These are phyloP conservation scores for Sisor rabdophorus DNA, from an alignment of 2,113 vertebrate genomes.

Conservation along the genomic window DNA sequence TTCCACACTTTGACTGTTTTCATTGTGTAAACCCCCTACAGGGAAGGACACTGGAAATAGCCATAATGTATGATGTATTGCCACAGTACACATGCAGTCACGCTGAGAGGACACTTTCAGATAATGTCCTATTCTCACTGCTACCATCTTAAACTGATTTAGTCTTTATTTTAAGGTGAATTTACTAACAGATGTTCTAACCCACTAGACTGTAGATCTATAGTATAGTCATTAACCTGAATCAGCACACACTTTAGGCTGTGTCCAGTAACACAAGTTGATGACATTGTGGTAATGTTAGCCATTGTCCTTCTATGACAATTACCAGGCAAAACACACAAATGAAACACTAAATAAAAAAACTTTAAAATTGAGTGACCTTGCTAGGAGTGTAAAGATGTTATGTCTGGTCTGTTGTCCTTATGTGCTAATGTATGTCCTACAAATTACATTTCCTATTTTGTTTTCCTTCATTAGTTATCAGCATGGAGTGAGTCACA, in stretches of 20 bases:
- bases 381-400: conserved; percentile 14
- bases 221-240: conserved; percentile 19
- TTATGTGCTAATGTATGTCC: conserved; percentile 11
- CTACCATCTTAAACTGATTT: neutral
- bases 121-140: neutral
- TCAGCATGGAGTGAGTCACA: conserved; percentile 35
- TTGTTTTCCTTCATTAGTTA: conserved; percentile 39
- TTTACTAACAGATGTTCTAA: neutral
- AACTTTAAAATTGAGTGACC: conserved; percentile 7
- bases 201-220: neutral
- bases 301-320: conserved; percentile 14
- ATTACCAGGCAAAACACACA: conserved; percentile 4
- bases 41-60: conserved; percentile 50
- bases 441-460: conserved; percentile 23
- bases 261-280: conserved; percentile 17
- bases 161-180: neutral
- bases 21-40: conserved; percentile 49
- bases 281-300: conserved; percentile 9
- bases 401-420: conserved; percentile 3
- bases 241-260: conserved; percentile 3
- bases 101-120: neutral
- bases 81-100: neutral
- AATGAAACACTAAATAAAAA: conserved; percentile 6
- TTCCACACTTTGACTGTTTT: conserved; percentile 52
- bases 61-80: conserved; percentile 29